Conservation (phyloP, 2,797 vertebrate species). For the Okamejei kenojei region DNA sequence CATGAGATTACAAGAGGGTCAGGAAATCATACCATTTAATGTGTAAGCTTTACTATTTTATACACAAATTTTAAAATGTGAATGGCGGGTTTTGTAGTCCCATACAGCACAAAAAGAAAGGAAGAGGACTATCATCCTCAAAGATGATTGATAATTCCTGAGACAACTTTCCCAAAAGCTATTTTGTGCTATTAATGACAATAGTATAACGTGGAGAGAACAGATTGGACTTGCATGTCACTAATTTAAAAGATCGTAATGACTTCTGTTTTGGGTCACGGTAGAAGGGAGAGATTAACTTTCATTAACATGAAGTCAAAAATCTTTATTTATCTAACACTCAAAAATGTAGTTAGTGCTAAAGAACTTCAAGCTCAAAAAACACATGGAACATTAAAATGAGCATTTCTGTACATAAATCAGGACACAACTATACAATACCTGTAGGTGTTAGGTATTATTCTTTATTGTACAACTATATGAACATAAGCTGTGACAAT, state of each 20-base stretch:
- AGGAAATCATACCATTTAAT: constrained; percentile 59
- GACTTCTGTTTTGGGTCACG: background rate
- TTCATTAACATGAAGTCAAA: background rate
- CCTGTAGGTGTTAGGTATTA: constrained; percentile 80
- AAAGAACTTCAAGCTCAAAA: constrained; percentile 28
- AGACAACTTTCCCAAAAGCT: constrained; percentile 33
- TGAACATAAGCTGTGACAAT: constrained; percentile 81
- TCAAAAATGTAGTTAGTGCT: background rate
- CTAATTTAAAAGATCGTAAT: constrained; percentile 9
- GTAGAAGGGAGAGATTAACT: background rate
- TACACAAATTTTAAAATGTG: constrained; percentile 7
- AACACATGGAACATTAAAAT: constrained; percentile 57
- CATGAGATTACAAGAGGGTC: constrained; percentile 64
- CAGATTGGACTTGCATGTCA: background rate
- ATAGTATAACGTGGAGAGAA: constrained; percentile 14
- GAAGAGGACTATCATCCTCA: constrained; percentile 28
- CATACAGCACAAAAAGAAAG: constrained; percentile 16
- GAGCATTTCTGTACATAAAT: constrained; percentile 80
- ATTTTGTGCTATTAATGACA: constrained; percentile 33
- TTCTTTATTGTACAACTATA: constrained; percentile 87
- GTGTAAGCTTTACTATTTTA: constrained; percentile 45
- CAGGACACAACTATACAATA: constrained; percentile 85
- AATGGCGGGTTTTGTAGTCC: background rate
- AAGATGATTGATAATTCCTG: constrained; percentile 32
- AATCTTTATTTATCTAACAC: constrained; percentile 23